Evolutionary conservation across 2,113 vertebrate genomes (phyloP).

Genomic region (Aphelocoma coerulescens): DNA sequence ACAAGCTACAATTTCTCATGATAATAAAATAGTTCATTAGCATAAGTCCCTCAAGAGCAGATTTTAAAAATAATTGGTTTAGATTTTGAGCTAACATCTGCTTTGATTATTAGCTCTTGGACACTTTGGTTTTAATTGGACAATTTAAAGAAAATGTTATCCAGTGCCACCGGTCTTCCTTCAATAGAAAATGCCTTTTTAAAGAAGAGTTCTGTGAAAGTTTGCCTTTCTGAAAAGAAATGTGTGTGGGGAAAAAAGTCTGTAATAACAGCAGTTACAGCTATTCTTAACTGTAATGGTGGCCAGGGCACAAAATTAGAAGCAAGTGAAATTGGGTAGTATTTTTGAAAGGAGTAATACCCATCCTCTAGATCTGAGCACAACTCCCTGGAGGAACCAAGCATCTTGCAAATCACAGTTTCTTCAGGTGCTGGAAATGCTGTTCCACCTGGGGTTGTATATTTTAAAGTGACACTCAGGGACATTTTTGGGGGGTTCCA

Average conservation of each 20-base stretch:
- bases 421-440: background rate
- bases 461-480: background rate
- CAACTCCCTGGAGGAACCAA: background rate
- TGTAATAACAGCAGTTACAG: background rate
- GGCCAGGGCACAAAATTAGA: background rate
- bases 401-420: background rate
- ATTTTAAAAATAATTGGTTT: conserved; percentile 54
- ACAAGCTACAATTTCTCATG: background rate
- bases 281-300: background rate
- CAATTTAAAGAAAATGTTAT: conserved; percentile 5
- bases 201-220: background rate
- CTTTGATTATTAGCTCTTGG: conserved; percentile 32
- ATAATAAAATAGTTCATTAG: conserved; percentile 23
- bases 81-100: conserved; percentile 27
- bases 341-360: background rate
- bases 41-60: conserved; percentile 42
- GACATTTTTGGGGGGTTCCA: background rate
- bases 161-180: background rate
- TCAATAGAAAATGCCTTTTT: background rate
- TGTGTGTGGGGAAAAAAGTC: background rate
- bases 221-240: background rate
- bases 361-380: background rate
- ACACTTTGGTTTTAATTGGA: conserved; percentile 36
- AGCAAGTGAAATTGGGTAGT: background rate
- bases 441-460: background rate